These are phyloP conservation scores for Drosophila subobscura DNA, from an alignment of 1,140 invertebrate genomes.

Conservation along the genomic window DNA sequence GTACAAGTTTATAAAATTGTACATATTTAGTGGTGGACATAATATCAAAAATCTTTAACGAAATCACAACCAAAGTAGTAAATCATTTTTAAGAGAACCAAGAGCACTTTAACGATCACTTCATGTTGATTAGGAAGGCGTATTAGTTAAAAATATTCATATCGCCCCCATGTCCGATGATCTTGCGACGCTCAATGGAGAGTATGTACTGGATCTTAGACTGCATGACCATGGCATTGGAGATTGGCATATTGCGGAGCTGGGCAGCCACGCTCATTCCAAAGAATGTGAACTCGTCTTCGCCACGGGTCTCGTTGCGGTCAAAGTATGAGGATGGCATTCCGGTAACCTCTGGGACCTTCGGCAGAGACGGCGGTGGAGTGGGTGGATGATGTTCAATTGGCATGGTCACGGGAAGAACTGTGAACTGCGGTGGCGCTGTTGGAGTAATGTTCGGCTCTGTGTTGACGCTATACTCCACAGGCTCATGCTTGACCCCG, in stretches of 20 bases:
- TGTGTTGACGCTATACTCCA: slow-evolving; percentile 18
- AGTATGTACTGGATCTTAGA: slow-evolving; percentile 65
- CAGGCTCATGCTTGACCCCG: slow-evolving; percentile 48
- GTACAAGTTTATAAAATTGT: too few species aligned
- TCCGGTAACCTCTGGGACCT: slow-evolving; percentile 2
- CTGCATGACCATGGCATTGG: slow-evolving; percentile 65
- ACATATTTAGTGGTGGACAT: too few species aligned
- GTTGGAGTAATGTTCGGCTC: background rate
- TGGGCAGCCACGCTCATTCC: slow-evolving; percentile 65
- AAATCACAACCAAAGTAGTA: too few species aligned
- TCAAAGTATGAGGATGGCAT: background rate
- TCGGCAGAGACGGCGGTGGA: slow-evolving; percentile 14
- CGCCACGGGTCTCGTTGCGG: slow-evolving; percentile 5
- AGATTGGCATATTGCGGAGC: slow-evolving; percentile 60
- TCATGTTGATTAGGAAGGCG: background rate
- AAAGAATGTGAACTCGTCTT: slow-evolving; percentile 68
- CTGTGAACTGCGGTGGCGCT: slow-evolving; percentile 16
- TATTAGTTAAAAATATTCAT: slow-evolving; percentile 35
- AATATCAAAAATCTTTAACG: too few species aligned
- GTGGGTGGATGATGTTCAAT: slow-evolving; percentile 20
- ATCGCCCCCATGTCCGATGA: slow-evolving; percentile 43
- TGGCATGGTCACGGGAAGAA: slow-evolving; percentile 20
- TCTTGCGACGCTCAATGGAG: slow-evolving; percentile 57
- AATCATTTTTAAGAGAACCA: background rate
- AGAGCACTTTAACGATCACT: too few species aligned